Base-by-base conservation (phyloP, 2,888 invertebrate species). In the Cabera pusaria region DNA sequence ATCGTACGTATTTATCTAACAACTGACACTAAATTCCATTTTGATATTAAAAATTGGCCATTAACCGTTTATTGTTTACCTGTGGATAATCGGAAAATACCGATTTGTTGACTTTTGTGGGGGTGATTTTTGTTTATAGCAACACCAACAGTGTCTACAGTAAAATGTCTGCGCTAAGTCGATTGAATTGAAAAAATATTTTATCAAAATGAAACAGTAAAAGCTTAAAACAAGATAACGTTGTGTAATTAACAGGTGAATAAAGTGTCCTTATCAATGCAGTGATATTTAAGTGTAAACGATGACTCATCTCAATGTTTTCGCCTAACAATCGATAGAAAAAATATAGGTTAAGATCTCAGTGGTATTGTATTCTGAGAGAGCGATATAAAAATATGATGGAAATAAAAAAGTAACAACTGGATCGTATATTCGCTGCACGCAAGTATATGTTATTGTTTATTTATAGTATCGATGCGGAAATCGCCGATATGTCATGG, bases 301-400 rank as follows among this genome's bases (percentile, higher is more conserved):
- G 56, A 72, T 81, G 77, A 81, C 64, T 79, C 77, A 81, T 73
- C 38, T 52, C 53, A 67, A 79, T 86, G 84, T 85, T 86, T 86
- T 86, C 82, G 86, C 85, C 83, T 84, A 86, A 86, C 83, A 88
- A 88, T 88, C 85, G 83, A 88, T 88, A 77, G 74, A 78, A 77
- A 73, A 78, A 78, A 87, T 86, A 83, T 85, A 87, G 88, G 87
- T 88, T 87, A 87, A 85, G 75, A 85, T 80, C 75, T 81, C 61
- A 66, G 72, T 72, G 73, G 68, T 77, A 73, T 79, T 82, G 76
- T 80, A 73, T 81, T 73, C 70, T 56, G 64, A 71, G 75, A 57
- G 58, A 77, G 72, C 72, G 72, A 72, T 75, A 70, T 66, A 73
- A 69, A 76, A 71, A 70, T 72, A 68, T 62, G 72, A 68, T 64